Evolutionary conservation across 2,797 vertebrate species (phyloP).

Genomic region (Holocentrus rufus): DNA sequence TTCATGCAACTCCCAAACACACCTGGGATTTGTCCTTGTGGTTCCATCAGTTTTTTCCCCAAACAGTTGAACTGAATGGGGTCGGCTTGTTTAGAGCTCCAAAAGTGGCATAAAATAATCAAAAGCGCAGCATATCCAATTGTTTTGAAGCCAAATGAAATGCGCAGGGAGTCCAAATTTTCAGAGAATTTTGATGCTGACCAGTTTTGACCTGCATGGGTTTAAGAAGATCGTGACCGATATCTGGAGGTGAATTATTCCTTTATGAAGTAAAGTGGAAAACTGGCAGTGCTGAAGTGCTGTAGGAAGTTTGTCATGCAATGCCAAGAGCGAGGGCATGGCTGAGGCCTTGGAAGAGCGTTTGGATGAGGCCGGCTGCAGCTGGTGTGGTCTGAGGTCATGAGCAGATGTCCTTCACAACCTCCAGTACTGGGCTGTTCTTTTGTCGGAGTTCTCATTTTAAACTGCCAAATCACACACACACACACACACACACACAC

Average conservation of each 20-base stretch:
- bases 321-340: constrained; percentile 62
- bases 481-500: constrained; percentile 14
- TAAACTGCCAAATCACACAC: constrained; percentile 57
- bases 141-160: too few relatives aligned
- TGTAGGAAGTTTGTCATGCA: constrained; percentile 25
- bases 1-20: too few relatives aligned
- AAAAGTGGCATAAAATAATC: too few relatives aligned
- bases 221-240: neutral
- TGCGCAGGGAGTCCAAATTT: neutral
- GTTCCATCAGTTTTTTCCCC: too few relatives aligned
- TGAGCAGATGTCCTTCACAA: constrained; percentile 71
- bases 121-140: neutral
- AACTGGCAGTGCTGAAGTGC: constrained; percentile 41
- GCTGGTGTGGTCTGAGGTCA: constrained; percentile 72
- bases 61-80: too few relatives aligned
- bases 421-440: constrained; percentile 45
- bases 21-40: too few relatives aligned
- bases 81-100: too few relatives aligned
- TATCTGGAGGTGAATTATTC: neutral
- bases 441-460: constrained; percentile 56
- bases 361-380: constrained; percentile 64
- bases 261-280: constrained; percentile 35
- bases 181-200: neutral
- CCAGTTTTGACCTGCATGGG: neutral
- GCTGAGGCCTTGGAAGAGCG: constrained; percentile 56